Evolutionary conservation across 2,888 invertebrate species (phyloP).

Genomic region (Cremastinae sp.): DNA sequence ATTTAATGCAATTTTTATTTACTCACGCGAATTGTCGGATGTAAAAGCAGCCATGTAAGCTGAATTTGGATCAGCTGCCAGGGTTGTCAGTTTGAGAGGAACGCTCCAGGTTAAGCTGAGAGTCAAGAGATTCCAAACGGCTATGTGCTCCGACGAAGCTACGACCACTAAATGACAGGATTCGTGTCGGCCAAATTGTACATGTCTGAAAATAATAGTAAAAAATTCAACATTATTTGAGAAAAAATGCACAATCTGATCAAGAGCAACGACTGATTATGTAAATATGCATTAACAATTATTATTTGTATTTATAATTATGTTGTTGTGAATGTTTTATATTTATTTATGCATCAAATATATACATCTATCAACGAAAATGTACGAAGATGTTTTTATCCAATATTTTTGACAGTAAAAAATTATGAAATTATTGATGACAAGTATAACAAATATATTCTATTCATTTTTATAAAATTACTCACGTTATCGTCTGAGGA

Average conservation of each 20-base stretch:
- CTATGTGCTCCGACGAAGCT: constrained; percentile 83
- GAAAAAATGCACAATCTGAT: too few species aligned
- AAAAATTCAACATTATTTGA: neutral
- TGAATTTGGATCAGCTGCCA: constrained; percentile 84
- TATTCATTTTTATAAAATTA: constrained; percentile 8
- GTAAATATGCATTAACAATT: too few species aligned
- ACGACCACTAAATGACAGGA: constrained; percentile 84
- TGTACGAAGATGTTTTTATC: neutral
- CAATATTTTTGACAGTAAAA: neutral
- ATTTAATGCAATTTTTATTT: constrained; percentile 6
- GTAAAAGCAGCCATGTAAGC: constrained; percentile 87
- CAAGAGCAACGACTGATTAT: too few species aligned
- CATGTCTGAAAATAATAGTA: constrained; percentile 73
- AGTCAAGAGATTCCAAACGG: constrained; percentile 88
- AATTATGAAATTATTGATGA: too few species aligned
- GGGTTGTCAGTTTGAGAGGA: constrained; percentile 80
- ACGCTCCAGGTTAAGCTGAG: constrained; percentile 88
- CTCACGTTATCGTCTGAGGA: constrained; percentile 79
- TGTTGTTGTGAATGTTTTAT: too few species aligned
- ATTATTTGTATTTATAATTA: too few species aligned
- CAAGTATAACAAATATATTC: too few species aligned
- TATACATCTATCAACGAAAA: too few species aligned
- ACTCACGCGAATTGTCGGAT: constrained; percentile 84
- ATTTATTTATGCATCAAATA: too few species aligned
- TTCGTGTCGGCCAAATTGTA: constrained; percentile 84